Evolutionary conservation across 2,113 vertebrate genomes (phyloP).

Genomic region (Pterocles orientalis): DNA sequence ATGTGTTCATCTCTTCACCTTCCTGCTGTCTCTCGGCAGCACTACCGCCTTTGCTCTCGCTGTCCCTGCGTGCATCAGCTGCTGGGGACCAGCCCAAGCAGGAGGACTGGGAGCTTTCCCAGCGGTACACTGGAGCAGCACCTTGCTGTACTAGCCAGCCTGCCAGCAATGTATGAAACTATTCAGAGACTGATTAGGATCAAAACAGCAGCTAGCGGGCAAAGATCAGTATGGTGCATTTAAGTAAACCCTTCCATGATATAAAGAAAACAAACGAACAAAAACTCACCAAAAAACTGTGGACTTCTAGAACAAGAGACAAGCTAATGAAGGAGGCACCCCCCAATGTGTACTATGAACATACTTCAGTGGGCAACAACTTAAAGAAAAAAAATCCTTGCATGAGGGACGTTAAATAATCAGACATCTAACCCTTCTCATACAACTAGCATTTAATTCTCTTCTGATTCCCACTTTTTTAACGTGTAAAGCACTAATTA

Average conservation of each 20-base stretch:
- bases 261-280: background rate
- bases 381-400: background rate
- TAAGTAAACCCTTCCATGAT: background rate
- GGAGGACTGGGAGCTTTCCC: background rate
- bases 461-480: background rate
- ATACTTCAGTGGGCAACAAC: background rate
- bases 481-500: background rate
- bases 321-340: background rate
- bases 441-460: background rate
- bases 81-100: background rate
- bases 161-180: background rate
- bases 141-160: background rate
- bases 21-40: background rate
- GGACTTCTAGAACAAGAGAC: background rate
- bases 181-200: background rate
- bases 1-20: background rate
- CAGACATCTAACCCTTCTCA: background rate
- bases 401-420: background rate
- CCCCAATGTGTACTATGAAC: background rate
- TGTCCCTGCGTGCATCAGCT: background rate
- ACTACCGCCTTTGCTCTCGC: background rate
- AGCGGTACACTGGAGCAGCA: background rate
- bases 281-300: background rate
- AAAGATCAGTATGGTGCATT: background rate
- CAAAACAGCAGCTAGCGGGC: background rate